Evolutionary conservation across 1,140 invertebrate species (phyloP), one percentile per base, ranked within the genome.

Genomic region (Euglossa dilemma): DNA sequence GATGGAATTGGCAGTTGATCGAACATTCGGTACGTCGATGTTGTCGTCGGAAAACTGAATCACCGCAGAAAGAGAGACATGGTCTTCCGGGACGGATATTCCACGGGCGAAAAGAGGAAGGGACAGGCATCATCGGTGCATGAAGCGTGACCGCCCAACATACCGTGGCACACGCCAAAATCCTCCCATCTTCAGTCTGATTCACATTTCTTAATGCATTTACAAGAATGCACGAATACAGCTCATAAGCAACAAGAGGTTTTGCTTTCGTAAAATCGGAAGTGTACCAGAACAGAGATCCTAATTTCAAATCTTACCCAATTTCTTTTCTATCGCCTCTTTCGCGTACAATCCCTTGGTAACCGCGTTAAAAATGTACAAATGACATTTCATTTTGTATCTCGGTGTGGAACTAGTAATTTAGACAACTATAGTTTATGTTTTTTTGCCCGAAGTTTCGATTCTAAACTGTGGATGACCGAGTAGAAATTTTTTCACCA

Each of bases 71-170:
- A 87, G 83, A 89, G 73, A 90, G 87, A 89, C 90, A 90, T 83
- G 86, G 78, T 92, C 90, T 92, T 92, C 88, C 85, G 88, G 90
- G 87, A 89, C 86, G 89, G 87, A 86, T 91, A 89, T 89, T 89
- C 88, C 89, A 88, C 79, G 82, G 84, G 89, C 82, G 84, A 93
- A 89, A 90, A 92, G 91, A 92, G 91, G 91, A 93, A 93, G 94
- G 93, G 93, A 94, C 93, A 92, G 93, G 93, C 93, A 91, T 90
- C 93, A 89, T 77, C 93, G 86, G 91, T 91, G 94, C 94, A 89
- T 94, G 91, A 94, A 94, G 92, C 94, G 91, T 94, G 90, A 94
- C 93, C 86, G 88, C 84, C 89, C 88, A 91, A 92, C 92, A 90
- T 90, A 87, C 73, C 90, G 86, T 89, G 89, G 92, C 93, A 92